Evolutionary conservation across 2,113 vertebrate genomes (phyloP).

Genomic region (Centropus bengalensis): DNA sequence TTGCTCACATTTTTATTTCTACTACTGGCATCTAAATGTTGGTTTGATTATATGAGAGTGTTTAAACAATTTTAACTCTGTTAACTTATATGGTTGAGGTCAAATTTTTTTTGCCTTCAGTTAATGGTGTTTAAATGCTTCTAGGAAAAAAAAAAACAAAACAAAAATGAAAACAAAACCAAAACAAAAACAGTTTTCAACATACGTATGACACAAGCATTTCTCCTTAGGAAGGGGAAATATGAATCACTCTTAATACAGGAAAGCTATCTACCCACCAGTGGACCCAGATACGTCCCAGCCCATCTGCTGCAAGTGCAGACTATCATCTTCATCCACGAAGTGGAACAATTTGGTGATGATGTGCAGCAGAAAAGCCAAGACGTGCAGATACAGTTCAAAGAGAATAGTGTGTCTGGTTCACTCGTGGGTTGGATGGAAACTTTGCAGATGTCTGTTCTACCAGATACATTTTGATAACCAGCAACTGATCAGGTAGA

Average conservation of each 20-base stretch:
- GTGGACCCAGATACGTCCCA: neutral
- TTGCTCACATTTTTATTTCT: neutral
- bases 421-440: neutral
- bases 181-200: neutral
- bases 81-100: neutral
- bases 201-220: neutral
- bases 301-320: neutral
- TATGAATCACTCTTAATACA: neutral
- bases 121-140: neutral
- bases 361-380: neutral
- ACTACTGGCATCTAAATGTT: neutral
- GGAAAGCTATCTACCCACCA: neutral
- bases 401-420: neutral
- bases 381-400: neutral
- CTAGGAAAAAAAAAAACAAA: neutral
- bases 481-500: neutral
- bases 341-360: neutral
- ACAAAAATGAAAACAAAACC: no score
- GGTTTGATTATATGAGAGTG: neutral
- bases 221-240: neutral
- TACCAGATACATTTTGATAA: neutral
- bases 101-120: neutral
- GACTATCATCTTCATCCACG: neutral
- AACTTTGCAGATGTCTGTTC: neutral
- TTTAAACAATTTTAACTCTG: neutral